phyloP scores from a whole-genome alignment of 1,140 invertebrate species.

The Venturia canescens region DNA sequence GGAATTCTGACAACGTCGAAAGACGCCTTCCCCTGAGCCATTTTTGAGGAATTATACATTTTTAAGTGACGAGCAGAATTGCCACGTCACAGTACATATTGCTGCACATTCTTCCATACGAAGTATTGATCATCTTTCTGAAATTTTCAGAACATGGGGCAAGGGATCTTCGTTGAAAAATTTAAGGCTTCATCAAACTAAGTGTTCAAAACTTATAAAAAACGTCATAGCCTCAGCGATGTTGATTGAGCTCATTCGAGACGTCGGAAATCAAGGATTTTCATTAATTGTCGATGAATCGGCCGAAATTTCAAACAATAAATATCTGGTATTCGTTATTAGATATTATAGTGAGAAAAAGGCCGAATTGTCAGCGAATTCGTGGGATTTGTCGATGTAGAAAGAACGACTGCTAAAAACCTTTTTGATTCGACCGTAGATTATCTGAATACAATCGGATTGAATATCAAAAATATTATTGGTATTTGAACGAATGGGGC shows the following conservation, averaged over 20 bases:
- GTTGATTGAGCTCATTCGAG: constrained; percentile 50
- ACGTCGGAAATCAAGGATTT: constrained; percentile 48
- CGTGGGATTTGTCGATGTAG: constrained; percentile 53
- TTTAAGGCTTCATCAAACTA: constrained; percentile 52
- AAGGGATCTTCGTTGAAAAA: constrained; percentile 46
- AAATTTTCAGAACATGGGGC: constrained; percentile 50
- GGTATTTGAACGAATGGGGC: constrained; percentile 67
- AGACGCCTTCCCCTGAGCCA: too few species aligned
- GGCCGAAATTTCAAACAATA: constrained; percentile 65
- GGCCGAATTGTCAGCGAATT: constrained; percentile 61
- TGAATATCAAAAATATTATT: constrained; percentile 61
- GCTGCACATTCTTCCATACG: constrained; percentile 52
- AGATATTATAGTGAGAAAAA: constrained; percentile 64
- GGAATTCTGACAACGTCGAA: too few species aligned
- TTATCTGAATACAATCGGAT: constrained; percentile 26
- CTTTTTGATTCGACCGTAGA: constrained; percentile 37
- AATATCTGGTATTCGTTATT: constrained; percentile 61
- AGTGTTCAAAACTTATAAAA: constrained; percentile 55
- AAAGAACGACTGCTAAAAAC: constrained; percentile 37
- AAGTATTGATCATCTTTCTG: constrained; percentile 51
- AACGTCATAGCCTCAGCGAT: constrained; percentile 50
- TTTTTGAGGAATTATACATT: too few species aligned
- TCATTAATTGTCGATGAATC: constrained; percentile 57
- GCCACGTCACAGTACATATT: too few species aligned
- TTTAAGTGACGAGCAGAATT: too few species aligned